phyloP scores from a whole-genome alignment of 2,113 vertebrate genomes.

The Xenopus tropicalis region DNA sequence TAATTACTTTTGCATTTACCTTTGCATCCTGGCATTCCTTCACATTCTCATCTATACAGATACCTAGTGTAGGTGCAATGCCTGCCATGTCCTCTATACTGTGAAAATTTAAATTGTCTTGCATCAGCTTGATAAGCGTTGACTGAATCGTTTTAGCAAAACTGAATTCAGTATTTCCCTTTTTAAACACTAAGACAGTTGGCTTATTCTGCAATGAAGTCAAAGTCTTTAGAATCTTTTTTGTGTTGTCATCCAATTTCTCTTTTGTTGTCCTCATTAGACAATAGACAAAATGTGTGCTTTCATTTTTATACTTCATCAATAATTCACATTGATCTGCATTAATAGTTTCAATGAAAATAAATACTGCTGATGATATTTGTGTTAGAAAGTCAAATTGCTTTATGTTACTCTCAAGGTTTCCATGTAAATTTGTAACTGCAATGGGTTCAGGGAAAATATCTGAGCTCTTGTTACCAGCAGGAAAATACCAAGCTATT shows the following conservation, averaged over 20 bases:
- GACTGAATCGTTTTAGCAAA: background rate
- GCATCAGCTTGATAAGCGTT: too few species aligned
- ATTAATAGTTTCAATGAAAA: too few species aligned
- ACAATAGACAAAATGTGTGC: constrained; percentile 51
- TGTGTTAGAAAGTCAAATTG: too few species aligned
- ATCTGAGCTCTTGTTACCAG: constrained; percentile 49
- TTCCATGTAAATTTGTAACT: constrained; percentile 53
- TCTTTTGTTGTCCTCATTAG: constrained; percentile 47
- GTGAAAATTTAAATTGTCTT: constrained; percentile 21
- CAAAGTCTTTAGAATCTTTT: constrained; percentile 48
- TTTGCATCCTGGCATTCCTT: constrained; percentile 46
- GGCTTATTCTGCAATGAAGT: too few species aligned
- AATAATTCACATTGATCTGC: too few species aligned
- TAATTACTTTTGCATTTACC: background rate
- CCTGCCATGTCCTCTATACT: background rate
- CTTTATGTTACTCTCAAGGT: too few species aligned
- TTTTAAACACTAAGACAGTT: constrained; percentile 50
- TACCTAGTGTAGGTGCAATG: constrained; percentile 7
- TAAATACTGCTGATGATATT: too few species aligned
- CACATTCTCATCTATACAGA: constrained; percentile 29
- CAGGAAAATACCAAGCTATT: constrained; percentile 69
- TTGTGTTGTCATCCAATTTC: constrained; percentile 46
- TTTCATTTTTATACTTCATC: background rate
- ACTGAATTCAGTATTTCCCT: constrained; percentile 23
- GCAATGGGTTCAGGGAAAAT: constrained; percentile 55